phyloP scores from a whole-genome alignment of 2,888 invertebrate genomes.

The Pristionchus fissidentatus region DNA sequence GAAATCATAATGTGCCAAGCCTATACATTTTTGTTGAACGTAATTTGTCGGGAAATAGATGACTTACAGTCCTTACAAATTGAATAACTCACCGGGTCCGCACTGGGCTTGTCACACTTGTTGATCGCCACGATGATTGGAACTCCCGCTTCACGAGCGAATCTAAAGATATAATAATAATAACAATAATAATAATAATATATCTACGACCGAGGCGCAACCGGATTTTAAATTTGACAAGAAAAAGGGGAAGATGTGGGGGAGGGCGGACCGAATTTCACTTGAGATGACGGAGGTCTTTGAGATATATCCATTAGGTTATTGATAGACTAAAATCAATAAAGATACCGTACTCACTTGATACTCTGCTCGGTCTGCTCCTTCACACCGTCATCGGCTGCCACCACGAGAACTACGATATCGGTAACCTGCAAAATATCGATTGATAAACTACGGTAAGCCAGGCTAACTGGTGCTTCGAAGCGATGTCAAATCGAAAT shows the following conservation, averaged over 20 bases:
- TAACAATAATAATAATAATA: neutral
- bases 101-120: conserved; percentile 94
- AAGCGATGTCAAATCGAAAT: too few species aligned
- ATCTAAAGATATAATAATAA: conserved; percentile 53
- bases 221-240: too few species aligned
- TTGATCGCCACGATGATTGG: conserved; percentile 97
- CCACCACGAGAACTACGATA: conserved; percentile 87
- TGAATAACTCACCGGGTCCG: conserved; percentile 84
- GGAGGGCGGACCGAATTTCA: neutral
- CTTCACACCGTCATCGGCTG: conserved; percentile 98
- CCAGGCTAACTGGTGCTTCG: too few species aligned
- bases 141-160: conserved; percentile 83
- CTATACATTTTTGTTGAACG: too few species aligned
- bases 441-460: neutral
- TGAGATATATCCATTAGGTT: neutral
- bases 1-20: too few species aligned
- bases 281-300: too few species aligned
- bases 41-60: too few species aligned
- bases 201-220: neutral
- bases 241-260: neutral
- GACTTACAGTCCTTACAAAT: too few species aligned
- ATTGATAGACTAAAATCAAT: neutral
- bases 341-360: conserved; percentile 54
- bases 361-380: conserved; percentile 95
- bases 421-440: conserved; percentile 91